Percentiles rank a stretch among this genome's conserved stretches.
These are phyloP conservation scores for Aurelia aurita complex sp. Pacific DNA, from an alignment of 30 jellyfish, hydroid and myxozoan genomes.

Conservation along the genomic window DNA sequence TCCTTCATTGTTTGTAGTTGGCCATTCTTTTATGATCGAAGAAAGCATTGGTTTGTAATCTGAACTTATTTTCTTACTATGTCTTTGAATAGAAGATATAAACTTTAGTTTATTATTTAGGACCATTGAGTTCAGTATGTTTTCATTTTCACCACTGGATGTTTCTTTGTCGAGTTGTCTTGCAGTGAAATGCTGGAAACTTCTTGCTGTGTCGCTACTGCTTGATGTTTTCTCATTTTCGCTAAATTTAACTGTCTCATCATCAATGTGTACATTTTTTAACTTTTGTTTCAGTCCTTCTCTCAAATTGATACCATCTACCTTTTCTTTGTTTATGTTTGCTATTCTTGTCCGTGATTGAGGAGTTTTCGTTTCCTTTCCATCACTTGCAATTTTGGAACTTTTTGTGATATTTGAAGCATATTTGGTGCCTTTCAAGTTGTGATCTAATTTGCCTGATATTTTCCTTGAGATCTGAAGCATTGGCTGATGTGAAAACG, in stretches of 20 bases:
- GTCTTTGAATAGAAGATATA: constrained; percentile 38
- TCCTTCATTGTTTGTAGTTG: constrained; percentile 12
- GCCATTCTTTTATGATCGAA: constrained; percentile 13
- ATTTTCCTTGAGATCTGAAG: neutral
- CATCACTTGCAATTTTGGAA: neutral
- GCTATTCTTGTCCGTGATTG: neutral
- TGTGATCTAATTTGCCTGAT: neutral
- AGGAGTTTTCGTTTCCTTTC: neutral
- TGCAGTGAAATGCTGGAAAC: neutral
- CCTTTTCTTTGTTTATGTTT: neutral
- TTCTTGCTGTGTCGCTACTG: neutral
- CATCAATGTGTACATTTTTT: neutral
- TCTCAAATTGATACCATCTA: too few relatives aligned
- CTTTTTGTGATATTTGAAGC: neutral
- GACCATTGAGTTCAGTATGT: neutral
- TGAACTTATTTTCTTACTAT: constrained; percentile 19
- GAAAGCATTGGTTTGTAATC: constrained; percentile 22
- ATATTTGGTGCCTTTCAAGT: neutral
- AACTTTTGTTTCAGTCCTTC: neutral
- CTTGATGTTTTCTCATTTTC: neutral
- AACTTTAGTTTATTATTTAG: constrained; percentile 21
- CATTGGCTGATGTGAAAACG: neutral
- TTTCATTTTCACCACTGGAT: neutral
- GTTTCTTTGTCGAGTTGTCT: neutral
- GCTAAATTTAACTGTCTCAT: too few relatives aligned